Conservation (phyloP, 1,140 invertebrate genomes). For the Pogonomyrmex californicus region DNA sequence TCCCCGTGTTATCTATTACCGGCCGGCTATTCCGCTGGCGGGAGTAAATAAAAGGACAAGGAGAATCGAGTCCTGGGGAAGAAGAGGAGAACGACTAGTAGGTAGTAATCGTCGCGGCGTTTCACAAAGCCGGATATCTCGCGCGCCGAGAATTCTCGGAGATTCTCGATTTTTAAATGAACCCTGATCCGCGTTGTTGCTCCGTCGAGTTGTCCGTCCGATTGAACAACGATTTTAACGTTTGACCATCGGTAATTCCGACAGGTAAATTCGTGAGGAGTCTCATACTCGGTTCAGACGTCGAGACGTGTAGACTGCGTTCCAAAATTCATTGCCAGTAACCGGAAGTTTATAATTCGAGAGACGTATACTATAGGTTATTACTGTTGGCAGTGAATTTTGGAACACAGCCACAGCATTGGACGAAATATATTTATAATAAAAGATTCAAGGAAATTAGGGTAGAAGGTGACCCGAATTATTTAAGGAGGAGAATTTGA, state of each 20-base stretch:
- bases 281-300: too few relatives aligned
- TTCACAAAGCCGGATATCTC: not conserved
- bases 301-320: too few relatives aligned
- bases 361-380: too few relatives aligned
- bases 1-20: conserved; percentile 49
- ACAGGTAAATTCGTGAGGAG: not conserved
- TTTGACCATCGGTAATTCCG: not conserved
- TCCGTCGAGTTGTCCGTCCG: not conserved
- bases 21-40: not conserved
- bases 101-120: conserved; percentile 11
- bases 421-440: too few relatives aligned
- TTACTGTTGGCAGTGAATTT: too few relatives aligned
- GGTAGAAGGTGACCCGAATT: too few relatives aligned
- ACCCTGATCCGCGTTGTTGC: not conserved
- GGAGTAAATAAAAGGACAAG: conserved; percentile 33
- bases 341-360: too few relatives aligned
- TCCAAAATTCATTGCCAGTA: too few relatives aligned
- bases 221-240: not conserved
- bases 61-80: not conserved
- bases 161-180: not conserved
- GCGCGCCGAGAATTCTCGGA: not conserved
- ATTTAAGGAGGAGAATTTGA: too few relatives aligned
- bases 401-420: too few relatives aligned
- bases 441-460: too few relatives aligned
- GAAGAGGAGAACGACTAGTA: not conserved